These are phyloP conservation scores for Yponomeuta evonymella DNA, from an alignment of 2,888 invertebrate species.

Conservation along the genomic window DNA sequence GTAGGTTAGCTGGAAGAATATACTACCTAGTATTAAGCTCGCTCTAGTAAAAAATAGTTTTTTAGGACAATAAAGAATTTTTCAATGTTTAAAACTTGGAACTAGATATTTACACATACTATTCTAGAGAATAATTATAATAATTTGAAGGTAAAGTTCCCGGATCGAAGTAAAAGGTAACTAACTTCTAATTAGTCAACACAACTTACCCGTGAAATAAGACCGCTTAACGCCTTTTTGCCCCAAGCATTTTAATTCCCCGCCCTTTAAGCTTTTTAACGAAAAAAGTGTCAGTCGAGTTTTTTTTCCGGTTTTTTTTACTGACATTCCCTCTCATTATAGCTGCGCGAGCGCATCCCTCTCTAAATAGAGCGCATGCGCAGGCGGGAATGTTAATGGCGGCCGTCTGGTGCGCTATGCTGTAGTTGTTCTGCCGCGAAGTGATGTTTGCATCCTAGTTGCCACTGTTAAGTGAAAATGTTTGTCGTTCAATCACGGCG, in stretches of 20 bases:
- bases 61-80: no score
- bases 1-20: no score
- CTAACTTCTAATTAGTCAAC: not conserved
- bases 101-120: no score
- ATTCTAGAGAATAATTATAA: no score
- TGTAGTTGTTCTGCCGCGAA: not conserved
- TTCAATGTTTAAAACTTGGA: no score
- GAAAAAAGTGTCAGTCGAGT: not conserved
- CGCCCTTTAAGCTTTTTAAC: conserved; percentile 4
- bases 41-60: no score
- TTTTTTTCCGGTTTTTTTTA: conserved; percentile 1
- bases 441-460: not conserved
- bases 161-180: no score
- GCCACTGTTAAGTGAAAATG: no score
- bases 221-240: not conserved
- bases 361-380: conserved; percentile 62
- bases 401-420: conserved; percentile 40
- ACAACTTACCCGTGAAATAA: not conserved
- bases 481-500: no score
- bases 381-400: conserved; percentile 68
- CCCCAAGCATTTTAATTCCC: conserved; percentile 8
- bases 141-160: no score
- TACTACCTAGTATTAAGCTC: no score
- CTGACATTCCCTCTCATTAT: conserved; percentile 41
- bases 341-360: conserved; percentile 25